A percentile compares a stretch with the other conserved stretches of the same genome.
These are phyloP conservation scores for Paedocypris micromegethes DNA, from an alignment of 2,797 vertebrate species.

Conservation along the genomic window DNA sequence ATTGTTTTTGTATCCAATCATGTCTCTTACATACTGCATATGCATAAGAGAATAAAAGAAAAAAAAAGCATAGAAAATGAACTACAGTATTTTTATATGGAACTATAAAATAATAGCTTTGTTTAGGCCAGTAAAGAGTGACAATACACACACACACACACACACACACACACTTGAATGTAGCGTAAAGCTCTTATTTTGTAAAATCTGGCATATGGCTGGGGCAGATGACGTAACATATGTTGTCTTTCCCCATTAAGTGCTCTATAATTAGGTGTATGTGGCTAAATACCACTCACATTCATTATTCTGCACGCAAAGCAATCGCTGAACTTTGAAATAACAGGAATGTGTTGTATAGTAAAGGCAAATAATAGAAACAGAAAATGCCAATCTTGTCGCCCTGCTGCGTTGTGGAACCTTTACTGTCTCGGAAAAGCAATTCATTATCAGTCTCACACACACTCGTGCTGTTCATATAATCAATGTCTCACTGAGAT, in stretches of 20 bases:
- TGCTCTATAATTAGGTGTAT: constrained; percentile 45
- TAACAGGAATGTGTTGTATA: too few species aligned
- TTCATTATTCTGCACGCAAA: background rate
- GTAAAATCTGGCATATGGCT: constrained; percentile 53
- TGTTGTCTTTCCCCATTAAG: constrained; percentile 45
- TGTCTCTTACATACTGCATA: too few species aligned
- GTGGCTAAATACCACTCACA: background rate
- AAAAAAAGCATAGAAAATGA: too few species aligned
- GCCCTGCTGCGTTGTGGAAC: constrained; percentile 8
- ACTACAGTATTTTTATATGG: too few species aligned
- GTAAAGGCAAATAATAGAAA: too few species aligned
- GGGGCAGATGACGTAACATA: constrained; percentile 62
- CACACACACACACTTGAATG: background rate
- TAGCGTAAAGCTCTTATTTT: constrained; percentile 21
- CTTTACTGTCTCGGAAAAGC: constrained; percentile 14
- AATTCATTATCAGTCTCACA: constrained; percentile 33
- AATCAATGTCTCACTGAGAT: constrained; percentile 9
- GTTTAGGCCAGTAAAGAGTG: too few species aligned
- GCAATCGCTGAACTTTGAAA: background rate
- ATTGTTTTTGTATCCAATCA: too few species aligned
- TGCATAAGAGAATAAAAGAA: too few species aligned
- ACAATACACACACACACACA: background rate
- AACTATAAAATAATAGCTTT: too few species aligned
- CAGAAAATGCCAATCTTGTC: constrained; percentile 5
- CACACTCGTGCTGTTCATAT: constrained; percentile 31